Evolutionary conservation across 2,113 vertebrate genomes (phyloP), one percentile per base, ranked within the genome.

Genomic region (Herpetotheres cachinnans): DNA sequence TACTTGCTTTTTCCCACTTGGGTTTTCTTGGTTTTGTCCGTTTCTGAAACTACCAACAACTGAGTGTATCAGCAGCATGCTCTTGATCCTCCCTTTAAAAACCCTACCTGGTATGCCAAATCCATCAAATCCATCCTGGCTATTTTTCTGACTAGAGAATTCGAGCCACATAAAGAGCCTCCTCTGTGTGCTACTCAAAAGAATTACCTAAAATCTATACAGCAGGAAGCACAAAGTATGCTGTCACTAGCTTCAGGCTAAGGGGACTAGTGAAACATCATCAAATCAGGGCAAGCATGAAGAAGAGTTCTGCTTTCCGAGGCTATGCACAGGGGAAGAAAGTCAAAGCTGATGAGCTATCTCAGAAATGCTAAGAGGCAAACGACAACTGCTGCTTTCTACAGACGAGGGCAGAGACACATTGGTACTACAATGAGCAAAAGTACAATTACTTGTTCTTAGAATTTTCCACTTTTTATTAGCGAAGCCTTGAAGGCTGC

Each of bases 121-220:
- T 90, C 86, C 88, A 74, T 93, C 92, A 95, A 89, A 93, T 58
- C 61, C 74, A 72, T 70, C 70, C 62, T 34, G 67, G 71, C 86
- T 58, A 73, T 93, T 94, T 90, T 95, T 93, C 84, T 89, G 89
- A 91, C 93, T 93, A 73, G 84, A 94, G 81, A 94, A 96, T 94
- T 94, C 81, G 87, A 84, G 91, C 91, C 61, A 61, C 61, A 93
- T 72, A 85, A 95, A 95, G 73, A 82, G 69, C 73, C 63, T 91
- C 65, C 80, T 79, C 55, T 76, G 77, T 58, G 77, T 50, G 83
- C 83, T 91, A 72, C 80, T 95, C 52, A 54, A 71, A 97, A 95
- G 69, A 84, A 95, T 96, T 79, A 89, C 92, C 6, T 58, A 86
- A 95, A 86, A 95, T 72, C 77, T 91, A 56, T 67, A 32, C 0